phyloP scores from a whole-genome alignment of 1,140 invertebrate species.

The Drosophila parvula region DNA sequence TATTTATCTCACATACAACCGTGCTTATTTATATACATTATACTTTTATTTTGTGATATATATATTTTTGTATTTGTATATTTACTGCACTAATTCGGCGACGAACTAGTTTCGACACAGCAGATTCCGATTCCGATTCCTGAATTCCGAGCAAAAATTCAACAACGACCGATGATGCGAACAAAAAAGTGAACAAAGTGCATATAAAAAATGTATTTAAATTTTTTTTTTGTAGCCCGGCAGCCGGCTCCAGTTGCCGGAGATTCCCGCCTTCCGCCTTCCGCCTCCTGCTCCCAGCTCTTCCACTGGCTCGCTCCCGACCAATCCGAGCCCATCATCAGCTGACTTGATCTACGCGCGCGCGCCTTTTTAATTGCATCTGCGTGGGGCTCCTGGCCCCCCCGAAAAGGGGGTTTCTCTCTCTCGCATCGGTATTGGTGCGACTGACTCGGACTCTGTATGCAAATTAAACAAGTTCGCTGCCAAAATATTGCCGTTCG shows the following conservation, averaged over 20 bases:
- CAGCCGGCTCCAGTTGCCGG: conserved; percentile 29
- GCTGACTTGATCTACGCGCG: conserved; percentile 66
- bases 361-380: conserved; percentile 63
- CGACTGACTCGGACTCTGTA: conserved; percentile 33
- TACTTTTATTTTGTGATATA: conserved; percentile 21
- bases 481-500: conserved; percentile 69
- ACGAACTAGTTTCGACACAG: conserved; percentile 70
- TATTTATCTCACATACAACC: conserved; percentile 30
- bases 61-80: conserved; percentile 40
- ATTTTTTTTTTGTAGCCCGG: conserved; percentile 31
- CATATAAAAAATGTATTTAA: conserved; percentile 76
- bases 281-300: not conserved
- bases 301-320: not conserved
- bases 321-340: conserved; percentile 58
- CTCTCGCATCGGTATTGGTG: conserved; percentile 6
- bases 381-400: conserved; percentile 31
- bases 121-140: conserved; percentile 58
- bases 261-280: not conserved
- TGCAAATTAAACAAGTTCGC: conserved; percentile 80
- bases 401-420: conserved; percentile 1
- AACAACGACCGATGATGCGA: conserved; percentile 6
- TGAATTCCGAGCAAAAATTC: conserved; percentile 42
- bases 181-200: conserved; percentile 61
- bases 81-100: conserved; percentile 76
- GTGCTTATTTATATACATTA: conserved; percentile 59